A percentile compares a stretch with the other conserved stretches of the same genome.
Conservation (phyloP, 2,888 invertebrate genomes). For the Corythucha ciliata region DNA sequence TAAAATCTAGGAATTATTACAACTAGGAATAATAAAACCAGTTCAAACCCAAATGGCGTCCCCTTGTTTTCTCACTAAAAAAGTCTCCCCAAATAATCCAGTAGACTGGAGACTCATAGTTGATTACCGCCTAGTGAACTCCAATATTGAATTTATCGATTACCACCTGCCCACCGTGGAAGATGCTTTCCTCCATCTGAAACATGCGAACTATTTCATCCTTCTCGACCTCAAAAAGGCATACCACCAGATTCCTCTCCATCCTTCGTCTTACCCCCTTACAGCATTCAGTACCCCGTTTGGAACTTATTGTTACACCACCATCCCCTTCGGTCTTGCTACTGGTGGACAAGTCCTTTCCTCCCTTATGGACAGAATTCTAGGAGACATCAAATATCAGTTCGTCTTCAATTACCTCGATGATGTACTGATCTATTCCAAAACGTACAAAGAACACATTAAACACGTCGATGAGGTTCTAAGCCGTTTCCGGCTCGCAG, state of each 20-base stretch:
- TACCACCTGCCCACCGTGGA: constrained; percentile 8
- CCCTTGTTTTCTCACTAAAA: constrained; percentile 15
- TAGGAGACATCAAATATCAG: constrained; percentile 26
- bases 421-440: constrained; percentile 24
- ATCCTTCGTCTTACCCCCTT: constrained; percentile 1
- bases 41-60: constrained; percentile 4
- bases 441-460: constrained; percentile 22
- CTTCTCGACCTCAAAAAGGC: constrained; percentile 27
- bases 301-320: constrained; percentile 21
- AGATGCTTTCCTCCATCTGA: constrained; percentile 2
- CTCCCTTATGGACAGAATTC: constrained; percentile 21
- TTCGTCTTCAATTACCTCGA: constrained; percentile 28
- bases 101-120: constrained; percentile 24
- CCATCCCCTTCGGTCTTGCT: constrained; percentile 26
- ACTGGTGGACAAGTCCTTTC: constrained; percentile 21
- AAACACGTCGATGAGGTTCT: constrained; percentile 23
- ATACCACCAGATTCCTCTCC: constrained; percentile 25
- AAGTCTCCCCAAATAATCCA: background rate
- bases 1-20: too few relatives aligned
- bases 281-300: constrained; percentile 22
- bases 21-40: constrained; percentile 3
- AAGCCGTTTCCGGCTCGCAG: constrained; percentile 23
- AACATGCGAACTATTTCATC: constrained; percentile 19
- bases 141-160: constrained; percentile 1
- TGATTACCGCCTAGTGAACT: constrained; percentile 27